Percentiles rank a stretch among this genome's conserved stretches.
These are phyloP conservation scores for Cyprinodon variegatus DNA, from an alignment of 2,113 vertebrate genomes.

Conservation along the genomic window DNA sequence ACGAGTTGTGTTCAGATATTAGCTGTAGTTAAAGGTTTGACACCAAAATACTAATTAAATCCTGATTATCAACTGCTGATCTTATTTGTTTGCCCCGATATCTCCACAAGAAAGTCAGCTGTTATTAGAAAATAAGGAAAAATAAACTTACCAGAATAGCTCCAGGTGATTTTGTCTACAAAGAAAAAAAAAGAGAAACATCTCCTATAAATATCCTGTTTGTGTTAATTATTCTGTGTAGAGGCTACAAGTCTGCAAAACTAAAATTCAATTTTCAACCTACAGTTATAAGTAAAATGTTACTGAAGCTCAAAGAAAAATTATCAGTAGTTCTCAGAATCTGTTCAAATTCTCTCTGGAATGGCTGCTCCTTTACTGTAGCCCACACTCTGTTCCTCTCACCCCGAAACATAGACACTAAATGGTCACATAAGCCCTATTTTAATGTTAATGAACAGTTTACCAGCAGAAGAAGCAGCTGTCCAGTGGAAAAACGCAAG, in stretches of 20 bases:
- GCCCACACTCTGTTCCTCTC: slow-evolving; percentile 17
- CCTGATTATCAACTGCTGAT: not conserved
- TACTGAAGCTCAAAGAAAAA: not conserved
- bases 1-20: not conserved
- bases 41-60: not conserved
- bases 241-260: not conserved
- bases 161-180: slow-evolving; percentile 74
- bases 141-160: slow-evolving; percentile 70
- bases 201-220: not conserved
- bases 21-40: not conserved
- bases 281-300: not conserved
- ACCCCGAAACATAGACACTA: slow-evolving; percentile 18
- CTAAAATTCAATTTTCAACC: not conserved
- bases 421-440: slow-evolving; percentile 25
- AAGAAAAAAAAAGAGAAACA: slow-evolving; percentile 30
- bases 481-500: slow-evolving; percentile 54
- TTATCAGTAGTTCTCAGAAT: not conserved
- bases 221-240: not conserved
- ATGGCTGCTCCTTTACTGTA: slow-evolving; percentile 1
- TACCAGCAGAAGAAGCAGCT: slow-evolving; percentile 59
- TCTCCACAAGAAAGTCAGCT: not conserved
- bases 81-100: not conserved
- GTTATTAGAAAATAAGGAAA: slow-evolving; percentile 9
- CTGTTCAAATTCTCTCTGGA: not conserved
- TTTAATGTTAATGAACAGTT: slow-evolving; percentile 50